These are phyloP conservation scores for Drosophila tropicalis DNA, from an alignment of 1,140 invertebrate species.

Conservation along the genomic window DNA sequence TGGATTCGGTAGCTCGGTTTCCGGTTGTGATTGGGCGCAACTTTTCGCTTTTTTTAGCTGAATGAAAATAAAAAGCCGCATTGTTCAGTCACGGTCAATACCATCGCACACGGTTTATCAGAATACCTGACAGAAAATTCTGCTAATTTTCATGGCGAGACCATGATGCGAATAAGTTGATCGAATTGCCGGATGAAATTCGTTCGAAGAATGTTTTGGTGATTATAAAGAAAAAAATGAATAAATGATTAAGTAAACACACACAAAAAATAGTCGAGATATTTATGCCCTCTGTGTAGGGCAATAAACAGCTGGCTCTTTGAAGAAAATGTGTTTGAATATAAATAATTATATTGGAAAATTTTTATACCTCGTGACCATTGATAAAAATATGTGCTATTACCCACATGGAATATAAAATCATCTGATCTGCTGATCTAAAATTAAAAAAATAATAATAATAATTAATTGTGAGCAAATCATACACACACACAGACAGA, in stretches of 20 bases:
- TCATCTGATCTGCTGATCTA: neutral
- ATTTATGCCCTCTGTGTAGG: neutral
- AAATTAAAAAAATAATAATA: neutral
- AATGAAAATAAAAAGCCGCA: constrained; percentile 5
- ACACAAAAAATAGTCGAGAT: neutral
- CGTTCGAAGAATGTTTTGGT: neutral
- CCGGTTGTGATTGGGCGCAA: constrained; percentile 6
- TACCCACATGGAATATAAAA: neutral
- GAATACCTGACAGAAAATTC: too few species aligned
- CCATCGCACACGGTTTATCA: neutral
- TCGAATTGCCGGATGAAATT: constrained; percentile 4
- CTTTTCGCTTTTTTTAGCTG: neutral
- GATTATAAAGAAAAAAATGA: too few species aligned
- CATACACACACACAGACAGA: too few species aligned
- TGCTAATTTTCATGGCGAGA: constrained; percentile 6
- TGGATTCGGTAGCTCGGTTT: constrained; percentile 16
- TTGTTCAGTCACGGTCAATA: constrained; percentile 11
- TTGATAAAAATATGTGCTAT: constrained; percentile 1
- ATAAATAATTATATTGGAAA: neutral
- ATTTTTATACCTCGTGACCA: constrained; percentile 5
- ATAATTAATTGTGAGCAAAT: neutral
- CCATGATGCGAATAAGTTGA: neutral
- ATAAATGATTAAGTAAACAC: constrained; percentile 18
- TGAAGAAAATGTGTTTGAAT: constrained; percentile 15
- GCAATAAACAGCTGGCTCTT: constrained; percentile 11